phyloP scores from a whole-genome alignment of 2,888 invertebrate species.

The Brenthis daphne region DNA sequence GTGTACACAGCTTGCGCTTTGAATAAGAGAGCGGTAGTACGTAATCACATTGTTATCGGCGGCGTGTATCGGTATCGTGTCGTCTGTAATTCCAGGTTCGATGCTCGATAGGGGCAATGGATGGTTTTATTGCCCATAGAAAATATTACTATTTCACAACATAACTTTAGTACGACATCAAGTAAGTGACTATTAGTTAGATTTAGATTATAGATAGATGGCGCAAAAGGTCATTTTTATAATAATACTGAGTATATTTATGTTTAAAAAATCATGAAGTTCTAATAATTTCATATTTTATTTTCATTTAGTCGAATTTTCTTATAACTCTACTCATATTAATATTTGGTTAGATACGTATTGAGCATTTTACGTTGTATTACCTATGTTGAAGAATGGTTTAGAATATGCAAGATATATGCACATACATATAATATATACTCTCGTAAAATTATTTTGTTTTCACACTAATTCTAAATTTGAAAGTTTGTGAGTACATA shows the following conservation, averaged over 20 bases:
- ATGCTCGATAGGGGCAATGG: slow-evolving; percentile 11
- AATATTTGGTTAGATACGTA: no score
- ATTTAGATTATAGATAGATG: background rate
- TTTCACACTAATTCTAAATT: no score
- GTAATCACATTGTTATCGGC: slow-evolving; percentile 8
- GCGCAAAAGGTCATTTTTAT: no score
- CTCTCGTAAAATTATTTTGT: no score
- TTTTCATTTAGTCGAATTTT: background rate
- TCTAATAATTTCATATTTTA: no score
- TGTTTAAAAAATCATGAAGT: no score
- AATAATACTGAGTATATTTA: no score
- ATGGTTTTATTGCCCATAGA: slow-evolving; percentile 17
- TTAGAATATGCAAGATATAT: no score
- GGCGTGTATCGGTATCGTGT: slow-evolving; percentile 8
- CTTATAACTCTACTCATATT: background rate
- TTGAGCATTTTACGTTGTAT: no score
- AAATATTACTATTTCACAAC: slow-evolving; percentile 10
- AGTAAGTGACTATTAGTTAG: background rate
- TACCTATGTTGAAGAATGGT: no score
- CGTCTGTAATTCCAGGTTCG: background rate
- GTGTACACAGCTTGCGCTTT: background rate
- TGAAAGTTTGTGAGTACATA: no score
- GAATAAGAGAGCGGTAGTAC: slow-evolving; percentile 7
- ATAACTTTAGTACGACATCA: background rate
- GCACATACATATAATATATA: no score